phyloP scores from a whole-genome alignment of 2,888 invertebrate species.

The Bedellia somnulentella region DNA sequence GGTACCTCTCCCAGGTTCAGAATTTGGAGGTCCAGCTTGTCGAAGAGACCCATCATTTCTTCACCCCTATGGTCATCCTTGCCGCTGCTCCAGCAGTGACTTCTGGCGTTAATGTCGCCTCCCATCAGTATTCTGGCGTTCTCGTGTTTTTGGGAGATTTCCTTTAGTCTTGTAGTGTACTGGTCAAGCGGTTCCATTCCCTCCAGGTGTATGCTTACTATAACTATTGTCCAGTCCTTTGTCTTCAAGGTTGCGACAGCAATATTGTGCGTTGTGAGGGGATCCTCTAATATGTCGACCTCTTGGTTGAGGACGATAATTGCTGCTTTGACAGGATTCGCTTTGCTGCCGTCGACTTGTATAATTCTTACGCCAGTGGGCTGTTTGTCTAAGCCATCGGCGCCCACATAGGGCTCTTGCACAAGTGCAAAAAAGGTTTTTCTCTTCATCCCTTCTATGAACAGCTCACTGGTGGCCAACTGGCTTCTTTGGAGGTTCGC shows the following conservation, averaged over 20 bases:
- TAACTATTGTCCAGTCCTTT: slow-evolving; percentile 7
- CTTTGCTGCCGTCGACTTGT: not conserved
- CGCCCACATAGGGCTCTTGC: slow-evolving; percentile 5
- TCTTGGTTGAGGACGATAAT: too few species aligned
- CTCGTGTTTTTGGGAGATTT: too few species aligned
- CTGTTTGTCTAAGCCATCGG: not conserved
- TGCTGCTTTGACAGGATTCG: slow-evolving; percentile 5
- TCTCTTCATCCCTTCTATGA: slow-evolving; percentile 3
- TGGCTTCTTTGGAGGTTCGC: slow-evolving; percentile 1
- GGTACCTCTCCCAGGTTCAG: slow-evolving; percentile 10
- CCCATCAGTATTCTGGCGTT: slow-evolving; percentile 6
- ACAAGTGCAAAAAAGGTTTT: too few species aligned
- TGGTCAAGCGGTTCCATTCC: too few species aligned
- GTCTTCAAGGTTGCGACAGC: slow-evolving; percentile 6
- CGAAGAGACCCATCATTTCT: too few species aligned
- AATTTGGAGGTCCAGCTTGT: slow-evolving; percentile 11
- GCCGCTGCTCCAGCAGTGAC: slow-evolving; percentile 6
- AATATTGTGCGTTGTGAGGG: too few species aligned
- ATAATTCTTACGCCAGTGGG: not conserved
- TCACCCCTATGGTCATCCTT: slow-evolving; percentile 12
- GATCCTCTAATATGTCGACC: not conserved
- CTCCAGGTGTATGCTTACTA: not conserved
- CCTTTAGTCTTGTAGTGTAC: not conserved
- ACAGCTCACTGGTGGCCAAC: too few species aligned
- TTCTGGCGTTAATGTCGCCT: slow-evolving; percentile 8